phyloP scores from a whole-genome alignment of 2,113 vertebrate genomes.

The Brachyistius frenatus region DNA sequence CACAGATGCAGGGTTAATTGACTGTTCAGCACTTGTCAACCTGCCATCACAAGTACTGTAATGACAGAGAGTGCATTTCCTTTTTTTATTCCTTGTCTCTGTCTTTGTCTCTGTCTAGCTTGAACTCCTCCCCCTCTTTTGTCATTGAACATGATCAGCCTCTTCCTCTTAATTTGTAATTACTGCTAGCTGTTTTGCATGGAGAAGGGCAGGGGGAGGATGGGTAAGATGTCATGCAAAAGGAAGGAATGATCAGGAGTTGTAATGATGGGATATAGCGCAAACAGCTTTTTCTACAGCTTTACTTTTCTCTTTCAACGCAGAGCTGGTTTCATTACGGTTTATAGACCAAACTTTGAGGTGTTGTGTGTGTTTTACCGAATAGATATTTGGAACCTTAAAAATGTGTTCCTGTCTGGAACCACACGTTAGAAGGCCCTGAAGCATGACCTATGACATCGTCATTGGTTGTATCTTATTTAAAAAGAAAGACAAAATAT shows the following conservation, averaged over 20 bases:
- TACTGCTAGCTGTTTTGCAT: slow-evolving; percentile 81
- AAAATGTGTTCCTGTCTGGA: no score
- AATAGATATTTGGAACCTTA: no score
- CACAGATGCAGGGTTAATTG: slow-evolving; percentile 99
- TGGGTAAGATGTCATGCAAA: slow-evolving; percentile 38
- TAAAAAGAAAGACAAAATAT: no score
- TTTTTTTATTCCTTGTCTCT: slow-evolving; percentile 15
- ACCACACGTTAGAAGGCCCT: neutral
- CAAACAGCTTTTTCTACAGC: neutral
- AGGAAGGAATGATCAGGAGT: slow-evolving; percentile 45
- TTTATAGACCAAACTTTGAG: neutral
- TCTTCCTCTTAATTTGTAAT: slow-evolving; percentile 90
- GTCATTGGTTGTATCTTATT: no score
- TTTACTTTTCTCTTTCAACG: neutral
- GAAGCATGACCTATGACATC: neutral
- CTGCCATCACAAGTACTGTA: slow-evolving; percentile 92
- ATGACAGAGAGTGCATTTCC: slow-evolving; percentile 89
- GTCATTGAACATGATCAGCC: slow-evolving; percentile 51
- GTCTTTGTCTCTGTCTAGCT: slow-evolving; percentile 48
- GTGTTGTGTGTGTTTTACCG: no score
- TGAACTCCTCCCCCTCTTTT: slow-evolving; percentile 50
- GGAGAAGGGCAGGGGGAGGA: slow-evolving; percentile 41
- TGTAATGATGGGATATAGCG: slow-evolving; percentile 3
- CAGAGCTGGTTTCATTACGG: neutral
- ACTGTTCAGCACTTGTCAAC: slow-evolving; percentile 92